phyloP scores from a whole-genome alignment of 2,888 invertebrate species.

The Morinoia aosen region DNA sequence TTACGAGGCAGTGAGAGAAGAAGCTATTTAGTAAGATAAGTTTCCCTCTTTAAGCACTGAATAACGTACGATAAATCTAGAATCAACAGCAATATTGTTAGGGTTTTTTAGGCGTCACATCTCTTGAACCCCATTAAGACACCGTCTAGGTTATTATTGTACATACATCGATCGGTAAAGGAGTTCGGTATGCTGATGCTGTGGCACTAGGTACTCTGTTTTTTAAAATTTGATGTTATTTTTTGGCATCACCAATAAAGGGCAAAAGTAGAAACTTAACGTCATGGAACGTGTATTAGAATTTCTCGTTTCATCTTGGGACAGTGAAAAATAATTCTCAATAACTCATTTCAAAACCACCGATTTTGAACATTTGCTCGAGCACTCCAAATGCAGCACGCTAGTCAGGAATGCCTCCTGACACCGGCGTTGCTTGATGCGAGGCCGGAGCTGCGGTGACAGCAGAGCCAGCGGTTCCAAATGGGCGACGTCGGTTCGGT shows the following conservation, averaged over 20 bases:
- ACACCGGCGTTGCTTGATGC: background rate
- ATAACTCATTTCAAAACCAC: background rate
- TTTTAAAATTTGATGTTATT: background rate
- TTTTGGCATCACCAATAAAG: background rate
- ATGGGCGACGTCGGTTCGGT: slow-evolving; percentile 3
- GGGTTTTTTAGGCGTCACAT: background rate
- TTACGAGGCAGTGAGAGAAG: background rate
- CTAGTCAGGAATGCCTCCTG: background rate
- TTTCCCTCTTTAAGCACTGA: background rate
- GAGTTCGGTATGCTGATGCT: background rate
- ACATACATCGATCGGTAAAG: background rate
- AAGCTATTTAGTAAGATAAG: background rate
- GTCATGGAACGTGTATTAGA: background rate
- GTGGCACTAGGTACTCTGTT: background rate
- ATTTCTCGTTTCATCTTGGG: too few species aligned
- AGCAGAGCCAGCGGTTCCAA: background rate
- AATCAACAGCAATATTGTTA: background rate
- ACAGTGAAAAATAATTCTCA: too few species aligned
- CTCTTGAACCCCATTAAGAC: background rate
- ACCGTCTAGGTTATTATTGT: background rate
- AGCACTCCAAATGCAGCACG: background rate
- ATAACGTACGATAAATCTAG: background rate
- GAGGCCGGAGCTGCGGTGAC: background rate
- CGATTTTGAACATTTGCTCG: background rate
- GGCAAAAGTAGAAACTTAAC: background rate